Percentiles rank a stretch among this genome's conserved stretches.
These are phyloP conservation scores for Macrosoma leucophasiata DNA, from an alignment of 2,888 invertebrate genomes.

Conservation along the genomic window DNA sequence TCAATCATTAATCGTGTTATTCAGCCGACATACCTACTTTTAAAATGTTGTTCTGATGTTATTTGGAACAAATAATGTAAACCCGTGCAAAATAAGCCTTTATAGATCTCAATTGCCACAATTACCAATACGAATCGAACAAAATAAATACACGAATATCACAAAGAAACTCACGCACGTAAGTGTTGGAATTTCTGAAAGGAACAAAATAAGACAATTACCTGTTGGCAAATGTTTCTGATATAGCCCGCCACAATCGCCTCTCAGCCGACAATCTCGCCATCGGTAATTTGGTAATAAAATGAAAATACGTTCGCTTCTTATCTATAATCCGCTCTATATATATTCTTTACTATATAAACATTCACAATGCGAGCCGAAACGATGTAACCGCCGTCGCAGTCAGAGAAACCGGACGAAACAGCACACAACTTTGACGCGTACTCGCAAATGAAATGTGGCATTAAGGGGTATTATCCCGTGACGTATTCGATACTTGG, in stretches of 20 bases:
- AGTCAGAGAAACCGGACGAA: slow-evolving; percentile 29
- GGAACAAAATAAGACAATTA: slow-evolving; percentile 59
- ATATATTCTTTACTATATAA: slow-evolving; percentile 66
- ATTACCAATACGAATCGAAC: no score
- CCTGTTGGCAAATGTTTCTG: slow-evolving; percentile 66
- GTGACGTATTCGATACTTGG: slow-evolving; percentile 29
- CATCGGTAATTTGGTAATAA: slow-evolving; percentile 77
- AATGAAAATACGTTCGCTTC: slow-evolving; percentile 71
- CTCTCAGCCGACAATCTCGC: slow-evolving; percentile 49
- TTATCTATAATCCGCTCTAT: slow-evolving; percentile 71
- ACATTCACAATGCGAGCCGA: slow-evolving; percentile 38
- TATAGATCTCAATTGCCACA: no score
- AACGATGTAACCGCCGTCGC: slow-evolving; percentile 36
- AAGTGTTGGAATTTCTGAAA: slow-evolving; percentile 47
- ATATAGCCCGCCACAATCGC: slow-evolving; percentile 57
- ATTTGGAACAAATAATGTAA: no score
- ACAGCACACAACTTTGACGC: slow-evolving; percentile 23
- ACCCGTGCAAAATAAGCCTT: no score
- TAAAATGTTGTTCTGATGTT: no score
- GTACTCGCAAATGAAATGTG: slow-evolving; percentile 33
- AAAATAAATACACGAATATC: slow-evolving; percentile 15
- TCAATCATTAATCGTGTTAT: no score
- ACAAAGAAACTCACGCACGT: slow-evolving; percentile 25
- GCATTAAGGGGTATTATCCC: slow-evolving; percentile 46
- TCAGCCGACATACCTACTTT: no score